These are phyloP conservation scores for Sinohyriopsis cumingii DNA, from an alignment of 2,888 invertebrate species.

Conservation along the genomic window DNA sequence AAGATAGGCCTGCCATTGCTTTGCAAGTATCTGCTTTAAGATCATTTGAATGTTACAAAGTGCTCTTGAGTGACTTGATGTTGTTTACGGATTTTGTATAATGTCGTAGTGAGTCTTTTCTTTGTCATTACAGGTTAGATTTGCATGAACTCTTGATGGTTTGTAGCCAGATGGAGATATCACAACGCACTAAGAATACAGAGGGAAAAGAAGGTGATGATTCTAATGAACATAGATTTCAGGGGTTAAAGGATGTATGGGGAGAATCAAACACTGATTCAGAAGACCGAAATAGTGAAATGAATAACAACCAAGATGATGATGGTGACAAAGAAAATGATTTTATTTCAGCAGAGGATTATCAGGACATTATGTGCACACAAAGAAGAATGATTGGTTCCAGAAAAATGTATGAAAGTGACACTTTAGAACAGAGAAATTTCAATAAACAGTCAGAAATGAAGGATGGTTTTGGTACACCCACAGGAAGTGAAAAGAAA, in stretches of 20 bases:
- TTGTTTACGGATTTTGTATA: no score
- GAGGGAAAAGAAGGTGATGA: not conserved
- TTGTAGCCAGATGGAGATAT: conserved; percentile 22
- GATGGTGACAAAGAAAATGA: conserved; percentile 11
- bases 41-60: no score
- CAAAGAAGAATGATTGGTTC: conserved; percentile 21
- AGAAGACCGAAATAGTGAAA: conserved; percentile 12
- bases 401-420: no score
- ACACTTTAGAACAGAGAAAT: not conserved
- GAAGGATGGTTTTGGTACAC: not conserved
- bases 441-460: not conserved
- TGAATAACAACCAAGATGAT: not conserved
- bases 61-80: no score
- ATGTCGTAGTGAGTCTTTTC: not conserved
- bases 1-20: no score
- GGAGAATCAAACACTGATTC: conserved; percentile 39
- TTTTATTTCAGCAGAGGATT: conserved; percentile 23
- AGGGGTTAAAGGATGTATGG: conserved; percentile 35
- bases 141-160: conserved; percentile 17
- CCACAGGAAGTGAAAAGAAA: no score
- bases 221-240: not conserved
- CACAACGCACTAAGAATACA: conserved; percentile 1
- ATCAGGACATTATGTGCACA: conserved; percentile 31
- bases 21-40: no score
- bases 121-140: conserved; percentile 20